Evolutionary conservation across 2,113 vertebrate species (phyloP).

Genomic region (Caracal caracal): DNA sequence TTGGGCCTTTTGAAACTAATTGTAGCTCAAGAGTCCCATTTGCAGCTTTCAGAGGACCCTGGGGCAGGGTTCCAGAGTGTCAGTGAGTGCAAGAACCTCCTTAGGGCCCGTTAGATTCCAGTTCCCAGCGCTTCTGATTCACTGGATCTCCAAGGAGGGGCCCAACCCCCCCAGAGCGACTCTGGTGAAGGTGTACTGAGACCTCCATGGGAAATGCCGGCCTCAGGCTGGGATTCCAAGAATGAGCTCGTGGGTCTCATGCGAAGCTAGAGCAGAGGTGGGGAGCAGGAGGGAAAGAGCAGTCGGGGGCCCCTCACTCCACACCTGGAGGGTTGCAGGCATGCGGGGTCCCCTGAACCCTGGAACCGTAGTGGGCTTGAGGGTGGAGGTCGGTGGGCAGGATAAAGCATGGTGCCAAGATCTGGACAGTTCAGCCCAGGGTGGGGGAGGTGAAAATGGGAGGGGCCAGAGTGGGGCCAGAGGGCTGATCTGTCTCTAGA

Average conservation of each 20-base stretch:
- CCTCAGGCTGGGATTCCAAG: not conserved
- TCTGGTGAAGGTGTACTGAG: not conserved
- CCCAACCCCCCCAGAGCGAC: not conserved
- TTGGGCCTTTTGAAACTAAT: conserved; percentile 39
- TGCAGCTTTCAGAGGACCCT: not conserved
- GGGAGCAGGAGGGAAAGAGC: no score
- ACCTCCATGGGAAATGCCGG: not conserved
- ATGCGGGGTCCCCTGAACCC: not conserved
- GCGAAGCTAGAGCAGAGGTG: not conserved
- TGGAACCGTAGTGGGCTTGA: not conserved
- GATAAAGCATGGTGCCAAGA: not conserved
- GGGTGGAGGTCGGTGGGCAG: not conserved
- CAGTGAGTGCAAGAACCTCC: not conserved
- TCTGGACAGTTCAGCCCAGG: no score
- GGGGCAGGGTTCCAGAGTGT: not conserved
- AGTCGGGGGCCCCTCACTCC: not conserved
- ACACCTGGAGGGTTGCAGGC: not conserved
- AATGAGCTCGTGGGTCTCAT: not conserved
- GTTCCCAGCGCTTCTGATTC: not conserved
- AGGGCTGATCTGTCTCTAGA: not conserved
- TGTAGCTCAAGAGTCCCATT: not conserved
- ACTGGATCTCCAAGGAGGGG: not conserved
- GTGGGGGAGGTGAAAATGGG: not conserved
- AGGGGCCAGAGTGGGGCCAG: not conserved
- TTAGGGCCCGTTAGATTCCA: not conserved